Percentiles rank a stretch among this genome's conserved stretches.
Evolutionary conservation across 2,797 vertebrate genomes (phyloP).

Genomic region (Diceros bicornis): DNA sequence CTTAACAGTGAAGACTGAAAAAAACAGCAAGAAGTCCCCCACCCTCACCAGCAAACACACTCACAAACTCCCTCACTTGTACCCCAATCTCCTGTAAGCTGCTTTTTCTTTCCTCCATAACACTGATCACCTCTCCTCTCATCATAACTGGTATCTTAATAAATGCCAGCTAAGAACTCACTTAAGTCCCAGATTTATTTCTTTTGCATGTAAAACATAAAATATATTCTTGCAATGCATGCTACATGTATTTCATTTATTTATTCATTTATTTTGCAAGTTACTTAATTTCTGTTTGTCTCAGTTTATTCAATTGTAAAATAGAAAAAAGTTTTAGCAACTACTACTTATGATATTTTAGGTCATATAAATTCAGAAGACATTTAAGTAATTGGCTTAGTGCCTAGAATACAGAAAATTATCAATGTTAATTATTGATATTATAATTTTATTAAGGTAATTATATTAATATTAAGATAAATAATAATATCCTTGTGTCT

Average conservation of each 20-base stretch:
- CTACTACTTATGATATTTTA: not conserved
- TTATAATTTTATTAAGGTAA: not conserved
- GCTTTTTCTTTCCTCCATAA: not conserved
- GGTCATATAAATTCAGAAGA: not conserved
- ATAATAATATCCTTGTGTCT: not conserved
- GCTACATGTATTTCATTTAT: not conserved
- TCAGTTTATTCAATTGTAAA: constrained; percentile 7
- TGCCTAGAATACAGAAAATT: not conserved
- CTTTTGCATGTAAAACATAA: not conserved
- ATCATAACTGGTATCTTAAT: not conserved
- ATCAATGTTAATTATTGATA: not conserved
- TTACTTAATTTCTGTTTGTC: not conserved
- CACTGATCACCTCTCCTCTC: not conserved
- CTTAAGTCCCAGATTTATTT: constrained; percentile 1
- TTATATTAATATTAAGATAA: constrained; percentile 17
- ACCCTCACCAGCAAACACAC: not conserved
- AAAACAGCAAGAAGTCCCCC: not conserved
- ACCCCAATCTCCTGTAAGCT: not conserved
- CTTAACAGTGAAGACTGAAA: not conserved
- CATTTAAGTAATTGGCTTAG: not conserved
- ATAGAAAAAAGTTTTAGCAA: not conserved
- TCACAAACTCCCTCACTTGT: not conserved
- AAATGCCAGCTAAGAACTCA: not conserved
- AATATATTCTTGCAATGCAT: not conserved
- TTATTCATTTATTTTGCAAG: not conserved